phyloP scores from a whole-genome alignment of 1,140 invertebrate genomes.

The Portunus trituberculatus region DNA sequence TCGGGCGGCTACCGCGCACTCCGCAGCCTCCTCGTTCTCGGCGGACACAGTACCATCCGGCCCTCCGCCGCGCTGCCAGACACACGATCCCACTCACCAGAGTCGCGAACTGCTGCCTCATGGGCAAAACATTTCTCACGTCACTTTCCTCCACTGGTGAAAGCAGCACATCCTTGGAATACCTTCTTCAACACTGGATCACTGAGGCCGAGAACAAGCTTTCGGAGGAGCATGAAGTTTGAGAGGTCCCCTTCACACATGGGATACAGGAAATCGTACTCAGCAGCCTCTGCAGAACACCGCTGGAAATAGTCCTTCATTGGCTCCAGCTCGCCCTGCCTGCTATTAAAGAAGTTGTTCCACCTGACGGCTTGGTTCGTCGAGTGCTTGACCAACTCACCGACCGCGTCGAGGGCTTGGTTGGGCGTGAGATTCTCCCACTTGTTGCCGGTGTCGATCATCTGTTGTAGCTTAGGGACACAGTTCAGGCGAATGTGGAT shows the following conservation, averaged over 20 bases:
- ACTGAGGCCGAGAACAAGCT: conserved; percentile 8
- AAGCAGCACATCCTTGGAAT: neutral
- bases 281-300: neutral
- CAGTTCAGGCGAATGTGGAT: conserved; percentile 12
- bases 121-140: neutral
- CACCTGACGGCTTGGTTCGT: conserved; percentile 30
- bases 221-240: conserved; percentile 1
- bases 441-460: neutral
- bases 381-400: neutral
- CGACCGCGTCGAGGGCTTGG: conserved; percentile 21
- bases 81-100: neutral
- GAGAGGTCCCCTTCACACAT: neutral
- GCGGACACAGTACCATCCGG: neutral
- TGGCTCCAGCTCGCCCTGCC: conserved; percentile 3
- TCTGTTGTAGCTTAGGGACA: no score
- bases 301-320: conserved; percentile 16
- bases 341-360: conserved; percentile 28
- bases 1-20: neutral
- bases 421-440: conserved; percentile 28
- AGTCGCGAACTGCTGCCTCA: conserved; percentile 30
- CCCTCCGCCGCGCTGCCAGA: conserved; percentile 27
- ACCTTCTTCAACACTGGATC: conserved; percentile 36
- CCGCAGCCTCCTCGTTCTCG: neutral
- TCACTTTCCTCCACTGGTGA: neutral
- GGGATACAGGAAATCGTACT: conserved; percentile 24